Base-by-base conservation (phyloP, 2,797 vertebrate genomes). In the Gambusia yucatana region DNA sequence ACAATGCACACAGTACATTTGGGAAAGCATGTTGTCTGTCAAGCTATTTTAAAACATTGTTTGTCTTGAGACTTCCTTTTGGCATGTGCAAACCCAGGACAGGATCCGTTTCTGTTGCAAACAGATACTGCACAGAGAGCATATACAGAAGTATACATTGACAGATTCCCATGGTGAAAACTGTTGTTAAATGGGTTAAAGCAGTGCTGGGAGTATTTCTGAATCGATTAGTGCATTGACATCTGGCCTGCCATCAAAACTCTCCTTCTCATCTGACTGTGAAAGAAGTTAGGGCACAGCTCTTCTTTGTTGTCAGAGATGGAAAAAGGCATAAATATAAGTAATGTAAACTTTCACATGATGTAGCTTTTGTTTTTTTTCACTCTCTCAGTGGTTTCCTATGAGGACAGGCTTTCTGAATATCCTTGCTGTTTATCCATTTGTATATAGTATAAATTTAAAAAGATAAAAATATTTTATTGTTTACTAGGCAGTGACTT, bases 1-100 rank as follows among this genome's bases (percentile, higher is more conserved):
- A 65, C 67, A 69, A 65, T 22, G 17, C 22, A 76, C 22, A 76
- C 28, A 67, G 25, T 25, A 30, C 43, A 59, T 70, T 41, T 41
- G 20, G 28, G 44, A 25, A 72, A 48, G 41, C 9, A 36, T 63
- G 67, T 46, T 43, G 57, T 79, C 59, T 59, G n/a, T 82, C 47
- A 73, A 43, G 67, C 48, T 36, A 1, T 61, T 75, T 81, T n/a
- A 77, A 59, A 79, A 61, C 79, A 57, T 50, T 52, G 33, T 75
- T 77, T 77, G 75, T 78, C 78, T 72, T 50, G 43, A 77, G 78
- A 50, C 61, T 84, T 75, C 33, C 85, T 73, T 50, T 81, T 80
- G 84, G 65, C 63, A 39, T 36, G 67, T 46, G 47, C 33, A 59
- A 76, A 55, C 46, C 25, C 39, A 63, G 75, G 63, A 79, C 52